Percentiles rank a stretch among this genome's conserved stretches.
These are phyloP conservation scores for Prolemur simus DNA, from an alignment of 2,113 vertebrate genomes.

Conservation along the genomic window DNA sequence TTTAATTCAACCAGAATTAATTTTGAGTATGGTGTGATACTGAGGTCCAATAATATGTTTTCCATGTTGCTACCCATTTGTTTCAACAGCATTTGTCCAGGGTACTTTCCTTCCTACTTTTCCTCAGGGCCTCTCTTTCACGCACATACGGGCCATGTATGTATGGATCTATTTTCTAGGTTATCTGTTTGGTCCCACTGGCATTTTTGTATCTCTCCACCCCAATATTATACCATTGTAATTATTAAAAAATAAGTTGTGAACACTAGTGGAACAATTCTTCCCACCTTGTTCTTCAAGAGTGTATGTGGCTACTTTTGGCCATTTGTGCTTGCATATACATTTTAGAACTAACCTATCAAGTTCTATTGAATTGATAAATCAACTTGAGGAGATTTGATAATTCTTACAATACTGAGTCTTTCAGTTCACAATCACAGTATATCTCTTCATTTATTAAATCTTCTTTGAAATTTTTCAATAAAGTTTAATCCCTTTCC, in stretches of 20 bases:
- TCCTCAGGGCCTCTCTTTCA: neutral
- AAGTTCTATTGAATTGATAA: neutral
- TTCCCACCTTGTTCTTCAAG: neutral
- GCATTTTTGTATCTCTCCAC: neutral
- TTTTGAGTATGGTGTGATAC: neutral
- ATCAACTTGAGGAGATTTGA: neutral
- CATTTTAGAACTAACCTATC: neutral
- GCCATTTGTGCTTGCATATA: neutral
- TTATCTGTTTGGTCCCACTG: neutral
- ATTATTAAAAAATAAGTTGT: neutral
- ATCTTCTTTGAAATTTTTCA: neutral
- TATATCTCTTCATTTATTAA: neutral
- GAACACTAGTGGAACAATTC: neutral
- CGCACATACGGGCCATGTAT: neutral
- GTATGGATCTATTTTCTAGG: neutral
- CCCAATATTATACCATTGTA: neutral
- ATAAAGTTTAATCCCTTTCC: neutral
- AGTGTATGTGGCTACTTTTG: neutral
- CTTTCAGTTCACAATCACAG: neutral
- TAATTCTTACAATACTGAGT: neutral
- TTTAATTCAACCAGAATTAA: neutral
- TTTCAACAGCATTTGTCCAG: neutral
- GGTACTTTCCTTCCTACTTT: neutral
- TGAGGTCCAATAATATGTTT: neutral
- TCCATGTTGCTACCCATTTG: neutral